Conservation (phyloP, 2,113 vertebrate species). For the Passerina amoena region DNA sequence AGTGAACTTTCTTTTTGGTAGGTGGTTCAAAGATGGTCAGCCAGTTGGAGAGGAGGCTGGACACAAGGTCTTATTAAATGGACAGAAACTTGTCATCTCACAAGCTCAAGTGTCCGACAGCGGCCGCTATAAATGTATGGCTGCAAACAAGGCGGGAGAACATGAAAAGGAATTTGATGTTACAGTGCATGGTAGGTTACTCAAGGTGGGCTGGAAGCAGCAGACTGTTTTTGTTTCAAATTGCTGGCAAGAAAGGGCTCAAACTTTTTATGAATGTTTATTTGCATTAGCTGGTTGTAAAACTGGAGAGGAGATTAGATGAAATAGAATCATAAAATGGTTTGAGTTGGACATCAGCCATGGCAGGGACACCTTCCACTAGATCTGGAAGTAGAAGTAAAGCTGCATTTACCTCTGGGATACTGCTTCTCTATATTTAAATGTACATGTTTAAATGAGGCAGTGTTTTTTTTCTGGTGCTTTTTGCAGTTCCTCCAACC, state of each 20-base stretch:
- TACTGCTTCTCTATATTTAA: neutral
- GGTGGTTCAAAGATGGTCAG: slow-evolving; percentile 91
- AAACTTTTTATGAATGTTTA: neutral
- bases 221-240: neutral
- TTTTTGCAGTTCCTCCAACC: slow-evolving; percentile 85
- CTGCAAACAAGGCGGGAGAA: slow-evolving; percentile 86
- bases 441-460: neutral
- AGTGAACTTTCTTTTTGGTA: slow-evolving; percentile 46
- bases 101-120: slow-evolving; percentile 87
- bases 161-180: slow-evolving; percentile 85
- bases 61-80: slow-evolving; percentile 76
- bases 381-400: neutral
- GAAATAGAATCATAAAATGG: neutral
- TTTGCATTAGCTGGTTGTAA: neutral
- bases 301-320: neutral
- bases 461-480: neutral
- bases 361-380: neutral
- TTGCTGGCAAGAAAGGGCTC: neutral
- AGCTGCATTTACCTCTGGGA: neutral
- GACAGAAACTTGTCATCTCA: slow-evolving; percentile 83
- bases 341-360: neutral
- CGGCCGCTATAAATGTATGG: slow-evolving; percentile 89
- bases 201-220: neutral
- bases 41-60: slow-evolving; percentile 76
- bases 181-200: slow-evolving; percentile 84